Conservation (phyloP, 2,113 vertebrate species). For the Leucosticte australis region DNA sequence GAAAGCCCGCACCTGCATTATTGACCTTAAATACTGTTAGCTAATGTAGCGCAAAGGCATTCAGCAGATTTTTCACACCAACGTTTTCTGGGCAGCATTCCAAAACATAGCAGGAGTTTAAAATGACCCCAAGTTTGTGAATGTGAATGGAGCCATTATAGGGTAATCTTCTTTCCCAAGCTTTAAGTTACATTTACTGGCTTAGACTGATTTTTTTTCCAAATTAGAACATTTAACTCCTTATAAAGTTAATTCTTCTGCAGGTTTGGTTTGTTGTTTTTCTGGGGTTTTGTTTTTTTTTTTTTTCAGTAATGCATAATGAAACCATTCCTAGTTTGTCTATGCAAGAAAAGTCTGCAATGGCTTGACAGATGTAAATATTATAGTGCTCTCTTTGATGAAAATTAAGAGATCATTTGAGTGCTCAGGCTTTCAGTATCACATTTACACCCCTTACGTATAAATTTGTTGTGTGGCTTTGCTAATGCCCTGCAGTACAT, state of each 20-base stretch:
- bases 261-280: not conserved
- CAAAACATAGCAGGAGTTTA: constrained; percentile 42
- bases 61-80: constrained; percentile 48
- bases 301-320: not conserved
- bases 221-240: not conserved
- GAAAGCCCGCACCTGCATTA: not conserved
- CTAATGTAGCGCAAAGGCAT: constrained; percentile 32
- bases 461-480: not conserved
- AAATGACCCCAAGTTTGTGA: constrained; percentile 26
- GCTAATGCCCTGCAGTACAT: not conserved
- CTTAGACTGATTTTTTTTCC: not conserved
- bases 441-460: not conserved
- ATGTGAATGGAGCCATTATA: constrained; percentile 42
- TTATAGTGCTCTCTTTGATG: not conserved
- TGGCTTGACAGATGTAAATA: not conserved
- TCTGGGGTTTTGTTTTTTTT: no score
- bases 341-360: not conserved
- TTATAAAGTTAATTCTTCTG: constrained; percentile 31
- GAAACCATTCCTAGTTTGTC: not conserved
- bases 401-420: not conserved
- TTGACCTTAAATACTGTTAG: constrained; percentile 38
- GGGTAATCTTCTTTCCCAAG: constrained; percentile 6
- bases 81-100: constrained; percentile 53
- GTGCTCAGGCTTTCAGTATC: not conserved
- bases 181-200: not conserved